These are phyloP conservation scores for Euproctis similis DNA, from an alignment of 2,888 invertebrate genomes.

Conservation along the genomic window DNA sequence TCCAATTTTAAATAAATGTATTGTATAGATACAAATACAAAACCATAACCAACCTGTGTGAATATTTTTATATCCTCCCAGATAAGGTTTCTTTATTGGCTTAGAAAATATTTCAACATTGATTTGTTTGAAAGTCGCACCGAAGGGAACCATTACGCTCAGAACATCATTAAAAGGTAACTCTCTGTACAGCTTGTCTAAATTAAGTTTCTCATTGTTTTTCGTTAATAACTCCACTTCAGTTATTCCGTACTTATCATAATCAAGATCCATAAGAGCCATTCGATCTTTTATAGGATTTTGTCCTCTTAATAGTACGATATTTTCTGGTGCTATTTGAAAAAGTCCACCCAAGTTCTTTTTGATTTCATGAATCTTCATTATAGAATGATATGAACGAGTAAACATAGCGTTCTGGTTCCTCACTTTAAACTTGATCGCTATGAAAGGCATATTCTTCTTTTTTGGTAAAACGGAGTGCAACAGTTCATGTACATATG, in stretches of 20 bases:
- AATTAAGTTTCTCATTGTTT: constrained; percentile 50
- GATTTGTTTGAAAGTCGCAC: constrained; percentile 49
- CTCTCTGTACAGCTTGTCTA: constrained; percentile 63
- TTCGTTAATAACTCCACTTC: constrained; percentile 63
- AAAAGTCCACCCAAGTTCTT: constrained; percentile 77
- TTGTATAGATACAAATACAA: too few species aligned
- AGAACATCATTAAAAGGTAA: constrained; percentile 59
- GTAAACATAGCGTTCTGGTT: constrained; percentile 65
- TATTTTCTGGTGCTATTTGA: constrained; percentile 62
- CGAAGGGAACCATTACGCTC: constrained; percentile 58
- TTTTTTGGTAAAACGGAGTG: constrained; percentile 56
- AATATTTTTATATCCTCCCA: constrained; percentile 87
- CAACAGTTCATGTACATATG: constrained; percentile 57
- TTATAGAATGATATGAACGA: constrained; percentile 67
- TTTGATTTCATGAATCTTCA: constrained; percentile 76
- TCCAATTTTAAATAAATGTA: too few species aligned
- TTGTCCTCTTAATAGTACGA: constrained; percentile 67
- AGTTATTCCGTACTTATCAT: constrained; percentile 64
- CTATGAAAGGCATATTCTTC: constrained; percentile 59
- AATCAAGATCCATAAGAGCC: constrained; percentile 60
- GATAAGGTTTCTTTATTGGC: constrained; percentile 81
- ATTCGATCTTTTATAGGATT: constrained; percentile 55
- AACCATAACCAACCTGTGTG: too few species aligned
- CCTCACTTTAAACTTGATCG: constrained; percentile 59
- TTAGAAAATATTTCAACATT: constrained; percentile 68